phyloP scores from a whole-genome alignment of 2,797 vertebrate species.

The Darevskia mixta region DNA sequence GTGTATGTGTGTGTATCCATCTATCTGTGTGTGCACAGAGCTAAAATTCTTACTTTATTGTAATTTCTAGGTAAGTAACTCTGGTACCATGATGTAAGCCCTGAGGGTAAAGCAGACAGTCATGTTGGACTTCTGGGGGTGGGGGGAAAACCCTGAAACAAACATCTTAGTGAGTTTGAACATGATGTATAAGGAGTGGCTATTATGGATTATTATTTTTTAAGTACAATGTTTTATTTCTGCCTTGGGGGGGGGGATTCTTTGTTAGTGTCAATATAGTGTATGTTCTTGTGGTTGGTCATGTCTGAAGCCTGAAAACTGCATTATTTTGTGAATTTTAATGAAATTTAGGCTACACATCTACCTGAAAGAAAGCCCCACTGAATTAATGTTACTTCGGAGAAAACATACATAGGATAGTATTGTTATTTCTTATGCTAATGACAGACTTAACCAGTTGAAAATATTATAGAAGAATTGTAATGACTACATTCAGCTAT shows the following conservation, averaged over 20 bases:
- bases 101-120: background rate
- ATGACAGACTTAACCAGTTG: background rate
- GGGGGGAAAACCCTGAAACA: background rate
- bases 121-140: background rate
- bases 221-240: background rate
- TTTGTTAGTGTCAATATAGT: accelerated
- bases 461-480: background rate
- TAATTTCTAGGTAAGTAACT: background rate
- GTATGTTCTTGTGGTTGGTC: background rate
- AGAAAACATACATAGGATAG: background rate
- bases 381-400: background rate
- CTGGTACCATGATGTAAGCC: background rate
- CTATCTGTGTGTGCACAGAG: background rate
- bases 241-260: background rate
- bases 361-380: background rate
- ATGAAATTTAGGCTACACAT: background rate
- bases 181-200: background rate
- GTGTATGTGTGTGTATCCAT: too few species aligned
- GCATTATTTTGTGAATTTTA: background rate
- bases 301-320: background rate
- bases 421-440: background rate
- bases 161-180: background rate
- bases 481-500: background rate
- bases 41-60: background rate
- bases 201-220: background rate